These are phyloP conservation scores for Elachura formosa DNA, from an alignment of 2,113 vertebrate species.

Conservation along the genomic window DNA sequence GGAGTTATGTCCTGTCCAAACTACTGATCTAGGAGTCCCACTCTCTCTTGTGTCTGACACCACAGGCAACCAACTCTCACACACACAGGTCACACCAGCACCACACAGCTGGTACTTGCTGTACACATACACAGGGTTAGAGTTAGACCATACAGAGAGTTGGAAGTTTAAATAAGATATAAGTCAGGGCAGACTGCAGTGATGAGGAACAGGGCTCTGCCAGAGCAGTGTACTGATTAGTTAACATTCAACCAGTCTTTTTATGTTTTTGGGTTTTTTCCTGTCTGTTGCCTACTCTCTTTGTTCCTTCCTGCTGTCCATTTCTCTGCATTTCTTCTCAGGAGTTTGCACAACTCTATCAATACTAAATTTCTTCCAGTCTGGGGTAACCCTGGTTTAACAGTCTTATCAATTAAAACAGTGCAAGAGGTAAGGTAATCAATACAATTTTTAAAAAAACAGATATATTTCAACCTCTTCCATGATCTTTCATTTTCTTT, in stretches of 20 bases:
- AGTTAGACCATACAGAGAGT: not conserved
- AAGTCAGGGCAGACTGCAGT: not conserved
- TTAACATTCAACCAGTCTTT: not conserved
- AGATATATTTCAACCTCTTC: not conserved
- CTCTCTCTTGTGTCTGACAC: not conserved
- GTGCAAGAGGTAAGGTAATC: not conserved
- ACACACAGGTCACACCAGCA: not conserved
- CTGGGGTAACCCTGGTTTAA: not conserved
- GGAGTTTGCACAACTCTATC: not conserved
- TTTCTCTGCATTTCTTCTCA: not conserved
- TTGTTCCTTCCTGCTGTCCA: not conserved
- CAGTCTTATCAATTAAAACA: not conserved
- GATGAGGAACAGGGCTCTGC: not conserved
- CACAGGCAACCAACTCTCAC: not conserved
- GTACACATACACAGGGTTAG: accelerated
- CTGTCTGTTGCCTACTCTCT: not conserved
- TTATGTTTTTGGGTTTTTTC: not conserved
- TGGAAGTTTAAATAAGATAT: not conserved
- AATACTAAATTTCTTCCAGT: not conserved
- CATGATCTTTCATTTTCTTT: not conserved
- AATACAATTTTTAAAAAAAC: not conserved
- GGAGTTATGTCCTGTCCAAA: not conserved
- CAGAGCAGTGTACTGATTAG: accelerated
- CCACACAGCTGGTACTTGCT: not conserved
- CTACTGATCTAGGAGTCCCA: accelerated